phyloP scores from a whole-genome alignment of 2,113 vertebrate genomes.

The Thamnaconus septentrionalis region DNA sequence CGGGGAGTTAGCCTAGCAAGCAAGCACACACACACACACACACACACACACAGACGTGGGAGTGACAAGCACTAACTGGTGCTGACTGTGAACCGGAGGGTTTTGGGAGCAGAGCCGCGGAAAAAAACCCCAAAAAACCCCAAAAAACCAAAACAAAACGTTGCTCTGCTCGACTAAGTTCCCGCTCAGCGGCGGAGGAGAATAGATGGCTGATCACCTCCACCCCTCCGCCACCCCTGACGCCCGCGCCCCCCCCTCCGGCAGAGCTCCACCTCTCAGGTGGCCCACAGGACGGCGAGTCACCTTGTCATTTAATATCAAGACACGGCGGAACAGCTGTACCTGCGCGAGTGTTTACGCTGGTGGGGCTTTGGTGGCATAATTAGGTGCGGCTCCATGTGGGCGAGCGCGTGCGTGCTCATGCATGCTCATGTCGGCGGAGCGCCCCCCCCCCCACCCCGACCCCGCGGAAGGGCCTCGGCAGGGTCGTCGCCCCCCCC shows the following conservation, averaged over 20 bases:
- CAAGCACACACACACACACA: conserved; percentile 16
- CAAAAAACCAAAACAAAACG: background rate
- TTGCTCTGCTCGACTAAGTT: conserved; percentile 67
- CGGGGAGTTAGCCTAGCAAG: conserved; percentile 55
- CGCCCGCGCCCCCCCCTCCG: conserved; percentile 11
- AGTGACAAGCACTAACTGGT: conserved; percentile 55
- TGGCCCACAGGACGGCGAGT: conserved; percentile 69
- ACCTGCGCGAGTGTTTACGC: conserved; percentile 48
- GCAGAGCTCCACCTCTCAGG: conserved; percentile 61
- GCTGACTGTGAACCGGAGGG: conserved; percentile 63
- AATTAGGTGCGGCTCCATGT: conserved; percentile 16
- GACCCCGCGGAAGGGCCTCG: conserved; percentile 36
- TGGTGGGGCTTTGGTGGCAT: conserved; percentile 42
- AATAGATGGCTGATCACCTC: conserved; percentile 51
- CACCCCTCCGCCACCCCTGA: no score
- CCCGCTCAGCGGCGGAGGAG: conserved; percentile 49
- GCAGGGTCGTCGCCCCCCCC: conserved; percentile 22
- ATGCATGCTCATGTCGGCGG: conserved; percentile 22
- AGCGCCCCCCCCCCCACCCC: conserved; percentile 31
- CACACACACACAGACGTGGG: background rate
- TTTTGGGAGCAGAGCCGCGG: conserved; percentile 48
- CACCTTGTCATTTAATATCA: conserved; percentile 72
- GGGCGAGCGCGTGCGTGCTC: background rate
- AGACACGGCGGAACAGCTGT: conserved; percentile 64
- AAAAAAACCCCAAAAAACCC: conserved; percentile 58